These are phyloP conservation scores for Platerodrilus igneus DNA, from an alignment of 2,888 invertebrate species.

Conservation along the genomic window DNA sequence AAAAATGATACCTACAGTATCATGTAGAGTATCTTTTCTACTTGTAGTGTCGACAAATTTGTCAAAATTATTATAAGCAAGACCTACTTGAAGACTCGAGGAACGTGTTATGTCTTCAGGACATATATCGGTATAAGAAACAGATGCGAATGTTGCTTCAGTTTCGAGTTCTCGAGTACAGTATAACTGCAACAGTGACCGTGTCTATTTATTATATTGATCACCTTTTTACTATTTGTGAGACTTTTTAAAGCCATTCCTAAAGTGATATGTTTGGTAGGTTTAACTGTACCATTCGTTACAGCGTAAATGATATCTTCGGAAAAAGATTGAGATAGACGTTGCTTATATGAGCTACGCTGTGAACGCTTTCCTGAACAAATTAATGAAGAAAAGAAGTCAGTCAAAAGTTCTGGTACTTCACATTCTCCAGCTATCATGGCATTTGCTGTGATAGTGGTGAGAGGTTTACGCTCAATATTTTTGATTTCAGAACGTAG, in stretches of 20 bases:
- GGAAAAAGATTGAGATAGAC: constrained; percentile 2
- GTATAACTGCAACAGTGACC: too few species aligned
- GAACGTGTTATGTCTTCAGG: constrained; percentile 15
- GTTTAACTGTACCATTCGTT: constrained; percentile 17
- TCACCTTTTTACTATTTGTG: constrained; percentile 3
- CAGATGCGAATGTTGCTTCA: constrained; percentile 18
- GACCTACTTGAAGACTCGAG: constrained; percentile 11
- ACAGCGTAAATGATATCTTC: constrained; percentile 19
- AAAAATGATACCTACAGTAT: too few species aligned
- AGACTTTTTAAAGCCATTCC: constrained; percentile 4
- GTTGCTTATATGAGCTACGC: constrained; percentile 3
- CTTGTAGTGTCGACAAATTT: constrained; percentile 20
- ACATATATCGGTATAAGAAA: constrained; percentile 11
- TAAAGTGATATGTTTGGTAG: constrained; percentile 19
- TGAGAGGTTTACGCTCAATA: background rate
- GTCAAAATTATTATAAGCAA: constrained; percentile 27
- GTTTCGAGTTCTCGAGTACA: constrained; percentile 25
- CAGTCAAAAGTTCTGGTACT: background rate
- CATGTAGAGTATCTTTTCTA: constrained; percentile 25
- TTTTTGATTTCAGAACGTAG: constrained; percentile 3
- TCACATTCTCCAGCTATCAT: constrained; percentile 2
- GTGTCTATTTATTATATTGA: constrained; percentile 2
- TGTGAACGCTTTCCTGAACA: background rate
- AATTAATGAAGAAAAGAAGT: too few species aligned
- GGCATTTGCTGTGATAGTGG: too few species aligned